Base-by-base conservation (phyloP, 2,797 vertebrate genomes). In the Tapera naevia region DNA sequence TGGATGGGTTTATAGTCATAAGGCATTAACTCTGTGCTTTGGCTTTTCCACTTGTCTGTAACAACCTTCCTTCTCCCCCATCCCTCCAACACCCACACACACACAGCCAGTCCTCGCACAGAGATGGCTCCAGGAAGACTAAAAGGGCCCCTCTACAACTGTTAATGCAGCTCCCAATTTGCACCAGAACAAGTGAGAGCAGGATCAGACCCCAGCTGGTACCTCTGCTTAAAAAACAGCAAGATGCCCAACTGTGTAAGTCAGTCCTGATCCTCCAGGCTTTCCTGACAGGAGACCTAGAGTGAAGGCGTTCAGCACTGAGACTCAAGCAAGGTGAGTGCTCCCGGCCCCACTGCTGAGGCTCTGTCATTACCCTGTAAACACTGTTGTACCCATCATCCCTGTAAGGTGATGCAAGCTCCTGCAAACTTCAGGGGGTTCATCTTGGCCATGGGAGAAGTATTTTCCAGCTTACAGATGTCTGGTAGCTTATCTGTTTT, bases 401-500 rank as follows among this genome's bases (percentile, higher is more conserved):
- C 46, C 67, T 89, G 62, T 54, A 83, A 79, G 54, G n/a, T 73
- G 71, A 85, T 64, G 73, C 51, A 41, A 93, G 73, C 48, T 80
- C 48, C 54, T 84, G 53, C 86, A 86, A 86, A 67, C 62, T 69
- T 83, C 22, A 88, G 43, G 35, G 45, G 28, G 21, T 80, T 89
- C 43, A 46, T 73, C 83, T 76, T 87, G 80, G 81, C 88, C 69
- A 30, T 60, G 64, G 84, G 39, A 91, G 50, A 94, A 90, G 35
- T 41, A 66, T 57, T 88, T 93, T 89, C 67, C 91, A 94, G 61
- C 61, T 96, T 91, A 79, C 39, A 89, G 73, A 19, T 76, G 80
- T 45, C 18, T 88, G 54, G 81, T 96, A 97, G 96, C 91, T 96
- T 95, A 97, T 97, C 71, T 15, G 2, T 69, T 78, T 91, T 95